These are phyloP conservation scores for Isichthys henryi DNA, from an alignment of 2,113 vertebrate species.

Conservation along the genomic window DNA sequence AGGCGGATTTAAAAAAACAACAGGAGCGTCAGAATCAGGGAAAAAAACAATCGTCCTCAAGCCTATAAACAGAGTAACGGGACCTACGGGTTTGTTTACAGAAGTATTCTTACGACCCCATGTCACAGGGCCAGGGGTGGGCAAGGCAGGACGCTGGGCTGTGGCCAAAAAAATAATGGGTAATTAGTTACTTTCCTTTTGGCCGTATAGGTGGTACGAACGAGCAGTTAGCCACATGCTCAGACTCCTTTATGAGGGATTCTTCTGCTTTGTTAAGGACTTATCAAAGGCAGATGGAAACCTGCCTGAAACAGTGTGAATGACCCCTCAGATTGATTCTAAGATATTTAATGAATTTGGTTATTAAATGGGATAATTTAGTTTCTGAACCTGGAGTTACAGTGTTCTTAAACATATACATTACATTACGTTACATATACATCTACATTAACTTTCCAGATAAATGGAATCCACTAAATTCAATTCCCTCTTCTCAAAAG, in stretches of 20 bases:
- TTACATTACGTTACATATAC: too few relatives aligned
- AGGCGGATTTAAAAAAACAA: background rate
- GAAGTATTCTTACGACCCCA: background rate
- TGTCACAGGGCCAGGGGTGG: background rate
- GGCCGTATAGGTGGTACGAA: background rate
- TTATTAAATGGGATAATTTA: background rate
- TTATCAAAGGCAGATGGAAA: background rate
- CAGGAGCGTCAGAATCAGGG: background rate
- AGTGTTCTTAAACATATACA: background rate
- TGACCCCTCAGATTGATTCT: background rate
- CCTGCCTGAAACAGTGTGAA: background rate
- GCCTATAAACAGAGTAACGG: background rate
- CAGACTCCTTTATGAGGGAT: background rate
- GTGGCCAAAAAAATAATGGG: background rate
- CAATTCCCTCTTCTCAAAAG: background rate
- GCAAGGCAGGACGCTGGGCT: background rate
- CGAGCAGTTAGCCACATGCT: background rate
- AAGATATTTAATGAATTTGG: background rate
- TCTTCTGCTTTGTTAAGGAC: background rate
- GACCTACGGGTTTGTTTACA: background rate
- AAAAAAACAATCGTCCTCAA: background rate
- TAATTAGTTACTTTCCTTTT: background rate
- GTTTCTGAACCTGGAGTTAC: background rate
- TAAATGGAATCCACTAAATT: background rate
- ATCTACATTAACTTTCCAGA: background rate